Evolutionary conservation across 2,797 vertebrate genomes (phyloP).

Genomic region (Helarctos malayanus): DNA sequence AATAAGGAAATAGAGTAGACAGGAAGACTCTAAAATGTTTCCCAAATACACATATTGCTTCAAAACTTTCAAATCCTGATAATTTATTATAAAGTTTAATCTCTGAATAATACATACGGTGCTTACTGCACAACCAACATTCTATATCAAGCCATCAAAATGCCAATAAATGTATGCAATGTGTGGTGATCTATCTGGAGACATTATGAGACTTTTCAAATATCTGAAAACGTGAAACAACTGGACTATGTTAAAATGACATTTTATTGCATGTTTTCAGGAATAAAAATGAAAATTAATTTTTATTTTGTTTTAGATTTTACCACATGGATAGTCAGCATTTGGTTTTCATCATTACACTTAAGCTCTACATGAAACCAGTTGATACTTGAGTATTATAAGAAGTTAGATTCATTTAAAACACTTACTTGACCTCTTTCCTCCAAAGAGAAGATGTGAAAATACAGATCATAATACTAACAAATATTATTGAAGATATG

Average conservation of each 20-base stretch:
- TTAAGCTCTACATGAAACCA: not conserved
- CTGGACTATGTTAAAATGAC: not conserved
- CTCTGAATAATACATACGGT: not conserved
- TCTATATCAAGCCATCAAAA: not conserved
- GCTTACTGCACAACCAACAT: not conserved
- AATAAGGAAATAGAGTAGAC: not conserved
- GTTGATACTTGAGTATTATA: not conserved
- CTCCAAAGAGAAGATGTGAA: not conserved
- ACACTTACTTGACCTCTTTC: not conserved
- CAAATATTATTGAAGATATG: not conserved
- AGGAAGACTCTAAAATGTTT: not conserved
- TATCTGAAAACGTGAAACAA: constrained; percentile 36
- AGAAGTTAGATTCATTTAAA: not conserved
- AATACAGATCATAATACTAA: not conserved
- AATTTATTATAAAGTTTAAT: not conserved
- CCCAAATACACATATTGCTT: not conserved
- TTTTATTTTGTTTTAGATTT: constrained; percentile 5
- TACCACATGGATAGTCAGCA: not conserved
- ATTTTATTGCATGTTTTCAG: not conserved
- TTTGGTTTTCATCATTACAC: constrained; percentile 21
- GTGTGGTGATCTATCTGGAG: not conserved
- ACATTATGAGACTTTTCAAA: not conserved
- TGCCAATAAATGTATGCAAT: not conserved
- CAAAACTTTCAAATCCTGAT: not conserved
- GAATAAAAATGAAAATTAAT: constrained; percentile 53